Percentiles rank a stretch among this genome's conserved stretches.
Evolutionary conservation across 2,113 vertebrate species (phyloP).

Genomic region (Hemiscyllium ocellatum): DNA sequence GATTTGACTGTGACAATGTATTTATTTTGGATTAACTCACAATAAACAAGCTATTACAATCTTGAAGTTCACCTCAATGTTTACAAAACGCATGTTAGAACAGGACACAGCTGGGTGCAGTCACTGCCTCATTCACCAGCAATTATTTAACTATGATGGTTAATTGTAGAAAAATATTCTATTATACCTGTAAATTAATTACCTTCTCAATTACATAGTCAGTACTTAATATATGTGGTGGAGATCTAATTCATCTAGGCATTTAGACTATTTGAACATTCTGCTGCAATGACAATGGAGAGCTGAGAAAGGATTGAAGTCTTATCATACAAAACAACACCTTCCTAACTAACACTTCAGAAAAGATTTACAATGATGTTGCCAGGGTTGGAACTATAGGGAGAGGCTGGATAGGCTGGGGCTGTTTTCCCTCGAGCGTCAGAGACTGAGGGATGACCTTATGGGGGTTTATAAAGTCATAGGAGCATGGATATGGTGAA

Average conservation of each 20-base stretch:
- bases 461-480: no score
- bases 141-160: neutral
- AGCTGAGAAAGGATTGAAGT: neutral
- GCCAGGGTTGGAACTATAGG: no score
- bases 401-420: no score
- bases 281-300: neutral
- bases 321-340: neutral
- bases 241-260: neutral
- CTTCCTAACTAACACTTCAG: neutral
- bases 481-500: no score
- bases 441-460: no score
- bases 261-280: neutral
- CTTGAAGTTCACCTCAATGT: neutral
- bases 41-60: neutral
- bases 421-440: no score
- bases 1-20: neutral
- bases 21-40: neutral
- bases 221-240: neutral
- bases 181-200: neutral
- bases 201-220: neutral
- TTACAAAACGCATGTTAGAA: neutral
- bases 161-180: neutral
- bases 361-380: no score
- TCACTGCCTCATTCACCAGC: neutral
- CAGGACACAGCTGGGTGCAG: neutral